These are phyloP conservation scores for Apamea sordens DNA, from an alignment of 2,888 invertebrate species.

Conservation along the genomic window DNA sequence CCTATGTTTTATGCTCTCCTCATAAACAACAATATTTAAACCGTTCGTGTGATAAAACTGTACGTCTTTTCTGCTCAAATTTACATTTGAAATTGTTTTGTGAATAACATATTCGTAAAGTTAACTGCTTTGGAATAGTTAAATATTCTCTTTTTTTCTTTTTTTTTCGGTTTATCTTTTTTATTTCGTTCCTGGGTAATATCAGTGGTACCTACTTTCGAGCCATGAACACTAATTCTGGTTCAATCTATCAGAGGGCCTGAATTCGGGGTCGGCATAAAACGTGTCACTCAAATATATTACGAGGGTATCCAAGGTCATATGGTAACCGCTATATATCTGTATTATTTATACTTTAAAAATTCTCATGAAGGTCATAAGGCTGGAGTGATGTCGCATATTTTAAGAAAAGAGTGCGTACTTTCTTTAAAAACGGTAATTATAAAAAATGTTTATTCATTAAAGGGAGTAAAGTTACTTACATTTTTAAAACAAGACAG, in stretches of 20 bases:
- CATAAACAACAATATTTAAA: constrained; percentile 53
- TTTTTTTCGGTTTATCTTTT: constrained; percentile 9
- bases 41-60: constrained; percentile 42
- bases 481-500: too few relatives aligned
- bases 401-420: constrained; percentile 39
- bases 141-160: constrained; percentile 44
- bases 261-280: constrained; percentile 48
- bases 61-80: constrained; percentile 26
- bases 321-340: neutral
- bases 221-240: constrained; percentile 51
- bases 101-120: constrained; percentile 34
- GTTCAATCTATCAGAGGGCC: constrained; percentile 55
- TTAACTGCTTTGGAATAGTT: constrained; percentile 27
- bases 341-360: constrained; percentile 36
- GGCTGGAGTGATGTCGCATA: constrained; percentile 36
- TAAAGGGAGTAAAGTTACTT: too few relatives aligned
- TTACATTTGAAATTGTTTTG: constrained; percentile 37
- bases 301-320: constrained; percentile 38
- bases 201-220: constrained; percentile 2
- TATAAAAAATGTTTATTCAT: neutral
- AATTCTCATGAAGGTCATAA: neutral
- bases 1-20: constrained; percentile 37
- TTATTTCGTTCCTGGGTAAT: constrained; percentile 24
- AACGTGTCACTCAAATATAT: constrained; percentile 62
- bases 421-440: constrained; percentile 3